These are phyloP conservation scores for Cerceris rybyensis DNA, from an alignment of 2,888 invertebrate species.

Conservation along the genomic window DNA sequence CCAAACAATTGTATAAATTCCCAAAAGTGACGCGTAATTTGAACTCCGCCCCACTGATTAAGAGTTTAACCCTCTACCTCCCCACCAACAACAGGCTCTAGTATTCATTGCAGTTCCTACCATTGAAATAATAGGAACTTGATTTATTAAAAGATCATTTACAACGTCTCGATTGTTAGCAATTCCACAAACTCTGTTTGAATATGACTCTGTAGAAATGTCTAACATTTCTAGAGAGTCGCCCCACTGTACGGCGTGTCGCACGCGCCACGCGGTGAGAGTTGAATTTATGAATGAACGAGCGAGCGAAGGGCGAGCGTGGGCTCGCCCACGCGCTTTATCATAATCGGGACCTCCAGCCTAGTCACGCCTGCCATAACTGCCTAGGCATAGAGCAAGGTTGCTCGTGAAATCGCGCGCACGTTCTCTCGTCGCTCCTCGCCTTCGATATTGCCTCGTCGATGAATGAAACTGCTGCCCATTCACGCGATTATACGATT, in stretches of 20 bases:
- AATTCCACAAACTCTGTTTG: too few species aligned
- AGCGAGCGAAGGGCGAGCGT: slow-evolving; percentile 75
- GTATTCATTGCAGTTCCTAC: too few species aligned
- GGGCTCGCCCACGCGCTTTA: slow-evolving; percentile 78
- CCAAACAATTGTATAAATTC: too few species aligned
- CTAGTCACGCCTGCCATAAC: slow-evolving; percentile 77
- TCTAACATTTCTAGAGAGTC: neutral
- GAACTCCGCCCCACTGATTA: too few species aligned
- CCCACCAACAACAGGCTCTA: too few species aligned
- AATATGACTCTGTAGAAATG: too few species aligned
- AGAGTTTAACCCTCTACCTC: too few species aligned
- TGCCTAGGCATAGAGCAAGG: slow-evolving; percentile 75
- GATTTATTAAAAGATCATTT: too few species aligned
- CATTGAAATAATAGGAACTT: too few species aligned
- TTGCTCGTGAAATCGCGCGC: slow-evolving; percentile 68
- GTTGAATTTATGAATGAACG: slow-evolving; percentile 73
- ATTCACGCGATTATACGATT: slow-evolving; percentile 57
- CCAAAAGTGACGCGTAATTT: too few species aligned
- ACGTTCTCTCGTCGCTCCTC: slow-evolving; percentile 25
- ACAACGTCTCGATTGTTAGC: too few species aligned
- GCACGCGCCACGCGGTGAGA: slow-evolving; percentile 62
- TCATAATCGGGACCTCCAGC: slow-evolving; percentile 80
- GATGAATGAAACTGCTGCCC: slow-evolving; percentile 61
- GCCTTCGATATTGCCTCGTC: slow-evolving; percentile 42
- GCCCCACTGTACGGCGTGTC: slow-evolving; percentile 30